phyloP scores from a whole-genome alignment of 2,113 vertebrate genomes.

The Plecotus auritus region DNA sequence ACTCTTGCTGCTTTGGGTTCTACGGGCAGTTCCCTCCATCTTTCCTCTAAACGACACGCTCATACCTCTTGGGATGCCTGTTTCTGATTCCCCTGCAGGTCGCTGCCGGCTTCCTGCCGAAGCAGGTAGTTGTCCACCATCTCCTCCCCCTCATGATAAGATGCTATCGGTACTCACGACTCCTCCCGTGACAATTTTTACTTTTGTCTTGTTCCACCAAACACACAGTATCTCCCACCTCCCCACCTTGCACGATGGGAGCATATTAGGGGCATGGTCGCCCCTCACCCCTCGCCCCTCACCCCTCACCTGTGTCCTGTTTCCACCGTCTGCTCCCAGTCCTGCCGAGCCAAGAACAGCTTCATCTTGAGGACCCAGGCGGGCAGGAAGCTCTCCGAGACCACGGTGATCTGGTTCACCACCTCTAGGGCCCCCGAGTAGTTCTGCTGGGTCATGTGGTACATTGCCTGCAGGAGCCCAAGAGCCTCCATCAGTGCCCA shows the following conservation, averaged over 20 bases:
- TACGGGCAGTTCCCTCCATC: not conserved
- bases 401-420: slow-evolving; percentile 75
- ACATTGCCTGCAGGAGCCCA: slow-evolving; percentile 70
- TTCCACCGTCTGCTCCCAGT: slow-evolving; percentile 83
- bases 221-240: not conserved
- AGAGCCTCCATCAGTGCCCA: not conserved
- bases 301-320: slow-evolving; percentile 73
- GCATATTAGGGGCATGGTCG: accelerated
- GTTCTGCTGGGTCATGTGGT: slow-evolving; percentile 80
- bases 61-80: not conserved
- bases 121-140: too few species aligned
- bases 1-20: not conserved
- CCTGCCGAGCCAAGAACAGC: slow-evolving; percentile 78
- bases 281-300: accelerated
- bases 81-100: not conserved
- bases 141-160: accelerated
- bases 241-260: not conserved
- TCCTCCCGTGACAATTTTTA: not conserved
- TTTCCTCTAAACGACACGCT: not conserved
- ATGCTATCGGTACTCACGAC: too few species aligned
- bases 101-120: not conserved
- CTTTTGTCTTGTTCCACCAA: not conserved
- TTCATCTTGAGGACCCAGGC: slow-evolving; percentile 82
- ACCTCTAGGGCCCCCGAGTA: slow-evolving; percentile 77
- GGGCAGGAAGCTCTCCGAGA: slow-evolving; percentile 75